Conservation (phyloP, 2,113 vertebrate genomes). For the Alligator sinensis region DNA sequence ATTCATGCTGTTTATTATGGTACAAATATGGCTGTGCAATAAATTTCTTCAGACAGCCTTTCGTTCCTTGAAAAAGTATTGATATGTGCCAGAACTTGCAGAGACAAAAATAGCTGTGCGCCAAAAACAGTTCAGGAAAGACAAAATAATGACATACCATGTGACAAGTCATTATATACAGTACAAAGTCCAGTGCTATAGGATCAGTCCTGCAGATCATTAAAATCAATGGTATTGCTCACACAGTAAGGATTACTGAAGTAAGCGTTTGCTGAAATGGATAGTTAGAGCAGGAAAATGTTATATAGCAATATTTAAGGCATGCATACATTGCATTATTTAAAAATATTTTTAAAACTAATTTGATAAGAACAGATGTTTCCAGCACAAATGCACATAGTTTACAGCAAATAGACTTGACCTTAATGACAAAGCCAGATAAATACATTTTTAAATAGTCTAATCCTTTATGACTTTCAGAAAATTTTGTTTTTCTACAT, state of each 20-base stretch:
- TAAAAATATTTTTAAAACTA: not conserved
- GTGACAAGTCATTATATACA: not conserved
- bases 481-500: not conserved
- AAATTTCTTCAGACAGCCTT: not conserved
- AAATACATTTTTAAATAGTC: not conserved
- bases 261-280: not conserved
- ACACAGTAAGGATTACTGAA: not conserved
- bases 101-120: not conserved
- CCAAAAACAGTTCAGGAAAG: not conserved
- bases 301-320: not conserved
- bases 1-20: not conserved
- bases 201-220: not conserved
- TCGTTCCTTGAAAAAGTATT: not conserved
- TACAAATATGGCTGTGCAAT: not conserved
- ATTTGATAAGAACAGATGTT: not conserved
- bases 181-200: accelerated
- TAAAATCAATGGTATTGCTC: not conserved
- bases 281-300: not conserved
- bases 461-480: not conserved
- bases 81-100: not conserved
- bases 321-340: not conserved
- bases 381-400: not conserved
- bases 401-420: not conserved
- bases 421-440: not conserved
- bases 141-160: not conserved